These are phyloP conservation scores for Tetramorium alpestre DNA, from an alignment of 1,140 invertebrate species.

Conservation along the genomic window DNA sequence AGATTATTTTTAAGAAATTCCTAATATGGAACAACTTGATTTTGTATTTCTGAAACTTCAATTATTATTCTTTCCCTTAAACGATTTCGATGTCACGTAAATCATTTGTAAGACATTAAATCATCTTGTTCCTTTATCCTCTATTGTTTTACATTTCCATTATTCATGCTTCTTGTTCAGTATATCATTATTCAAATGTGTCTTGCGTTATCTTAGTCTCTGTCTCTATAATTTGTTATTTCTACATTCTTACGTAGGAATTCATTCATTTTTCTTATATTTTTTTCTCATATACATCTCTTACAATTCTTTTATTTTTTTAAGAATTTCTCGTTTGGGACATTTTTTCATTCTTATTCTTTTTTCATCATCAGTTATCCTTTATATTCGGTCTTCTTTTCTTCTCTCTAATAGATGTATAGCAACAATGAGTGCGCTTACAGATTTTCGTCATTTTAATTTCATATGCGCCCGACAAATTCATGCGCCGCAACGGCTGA, in stretches of 20 bases:
- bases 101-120: slow-evolving; percentile 50
- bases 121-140: slow-evolving; percentile 45
- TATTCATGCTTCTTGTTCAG: slow-evolving; percentile 58
- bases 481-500: slow-evolving; percentile 54
- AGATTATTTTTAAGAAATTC: neutral
- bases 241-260: slow-evolving; percentile 25
- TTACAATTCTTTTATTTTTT: neutral
- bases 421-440: neutral
- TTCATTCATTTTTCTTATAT: neutral
- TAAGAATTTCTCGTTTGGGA: neutral
- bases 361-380: neutral
- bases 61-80: slow-evolving; percentile 15
- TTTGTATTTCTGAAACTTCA: neutral
- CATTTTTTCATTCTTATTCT: neutral
- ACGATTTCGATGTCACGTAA: slow-evolving; percentile 42
- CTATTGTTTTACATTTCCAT: slow-evolving; percentile 62
- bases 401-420: neutral
- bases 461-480: slow-evolving; percentile 55
- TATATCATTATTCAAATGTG: slow-evolving; percentile 62
- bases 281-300: neutral
- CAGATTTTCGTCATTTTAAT: slow-evolving; percentile 40
- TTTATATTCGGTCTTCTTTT: neutral
- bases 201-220: slow-evolving; percentile 49
- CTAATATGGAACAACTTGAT: neutral
- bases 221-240: slow-evolving; percentile 45